phyloP scores from a whole-genome alignment of 2,888 invertebrate species.

The Thereva nobilitata region DNA sequence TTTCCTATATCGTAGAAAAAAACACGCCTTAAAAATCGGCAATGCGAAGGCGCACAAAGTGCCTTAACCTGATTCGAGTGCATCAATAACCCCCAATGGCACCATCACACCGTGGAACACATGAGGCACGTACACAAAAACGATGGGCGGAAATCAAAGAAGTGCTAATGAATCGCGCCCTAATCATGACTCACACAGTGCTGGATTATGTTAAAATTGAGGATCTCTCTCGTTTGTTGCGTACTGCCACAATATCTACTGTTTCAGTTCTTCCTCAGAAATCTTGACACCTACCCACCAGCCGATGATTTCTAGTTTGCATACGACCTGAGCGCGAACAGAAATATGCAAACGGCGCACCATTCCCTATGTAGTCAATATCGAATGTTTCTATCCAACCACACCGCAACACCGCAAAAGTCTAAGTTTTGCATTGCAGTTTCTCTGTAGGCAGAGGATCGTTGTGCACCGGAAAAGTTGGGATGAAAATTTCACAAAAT shows the following conservation, averaged over 20 bases:
- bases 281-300: conserved; percentile 15
- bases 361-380: neutral
- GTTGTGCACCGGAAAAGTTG: neutral
- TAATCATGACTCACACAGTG: conserved; percentile 9
- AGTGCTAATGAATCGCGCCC: conserved; percentile 20
- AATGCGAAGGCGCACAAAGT: no score
- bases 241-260: no score
- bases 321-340: neutral
- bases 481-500: conserved; percentile 1
- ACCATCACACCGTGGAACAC: no score
- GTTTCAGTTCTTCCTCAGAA: conserved; percentile 7
- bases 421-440: neutral
- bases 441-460: neutral
- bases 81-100: conserved; percentile 3
- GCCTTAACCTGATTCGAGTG: conserved; percentile 17
- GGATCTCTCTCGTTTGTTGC: neutral
- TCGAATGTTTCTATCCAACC: neutral
- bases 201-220: conserved; percentile 1
- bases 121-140: conserved; percentile 1
- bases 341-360: conserved; percentile 6
- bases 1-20: no score
- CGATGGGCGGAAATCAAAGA: conserved; percentile 16
- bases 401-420: neutral
- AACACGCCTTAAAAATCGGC: no score
- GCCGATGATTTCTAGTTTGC: neutral